These are phyloP conservation scores for Drosophila anceps DNA, from an alignment of 2,888 invertebrate genomes.

Conservation along the genomic window DNA sequence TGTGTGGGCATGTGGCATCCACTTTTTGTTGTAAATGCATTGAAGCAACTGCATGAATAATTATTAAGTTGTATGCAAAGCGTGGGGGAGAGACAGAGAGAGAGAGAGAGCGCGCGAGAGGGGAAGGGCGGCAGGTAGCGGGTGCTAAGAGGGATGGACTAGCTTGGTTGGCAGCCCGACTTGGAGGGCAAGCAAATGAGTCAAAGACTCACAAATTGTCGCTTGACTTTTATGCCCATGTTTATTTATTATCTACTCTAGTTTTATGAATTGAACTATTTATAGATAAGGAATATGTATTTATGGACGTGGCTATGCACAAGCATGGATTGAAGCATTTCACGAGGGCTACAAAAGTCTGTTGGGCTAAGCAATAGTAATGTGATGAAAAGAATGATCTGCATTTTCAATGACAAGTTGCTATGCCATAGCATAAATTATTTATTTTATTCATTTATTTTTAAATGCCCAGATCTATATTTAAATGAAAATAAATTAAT, in stretches of 20 bases:
- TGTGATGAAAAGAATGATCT: neutral
- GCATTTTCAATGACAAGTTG: neutral
- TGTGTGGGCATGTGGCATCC: conserved; percentile 79
- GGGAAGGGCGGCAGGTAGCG: neutral
- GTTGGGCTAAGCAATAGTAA: neutral
- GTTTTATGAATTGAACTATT: conserved; percentile 58
- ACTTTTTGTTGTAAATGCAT: conserved; percentile 77
- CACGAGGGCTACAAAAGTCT: neutral
- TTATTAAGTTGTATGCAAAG: conserved; percentile 71
- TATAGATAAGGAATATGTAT: conserved; percentile 20
- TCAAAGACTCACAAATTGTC: conserved; percentile 43
- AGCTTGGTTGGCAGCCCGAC: neutral
- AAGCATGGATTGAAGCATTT: conserved; percentile 10
- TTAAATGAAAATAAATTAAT: neutral
- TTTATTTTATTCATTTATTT: neutral
- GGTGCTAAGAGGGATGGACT: neutral
- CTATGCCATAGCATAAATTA: neutral
- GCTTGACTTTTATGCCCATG: conserved; percentile 23
- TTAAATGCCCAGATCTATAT: too few relatives aligned
- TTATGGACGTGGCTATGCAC: neutral
- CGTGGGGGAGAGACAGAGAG: neutral
- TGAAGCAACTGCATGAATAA: conserved; percentile 79
- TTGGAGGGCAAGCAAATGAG: conserved; percentile 26
- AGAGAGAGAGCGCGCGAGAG: neutral
- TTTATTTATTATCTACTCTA: conserved; percentile 21